Percentiles rank a stretch among this genome's conserved stretches.
Evolutionary conservation across 2,888 invertebrate species (phyloP).

Genomic region (Nemoura dubitans): DNA sequence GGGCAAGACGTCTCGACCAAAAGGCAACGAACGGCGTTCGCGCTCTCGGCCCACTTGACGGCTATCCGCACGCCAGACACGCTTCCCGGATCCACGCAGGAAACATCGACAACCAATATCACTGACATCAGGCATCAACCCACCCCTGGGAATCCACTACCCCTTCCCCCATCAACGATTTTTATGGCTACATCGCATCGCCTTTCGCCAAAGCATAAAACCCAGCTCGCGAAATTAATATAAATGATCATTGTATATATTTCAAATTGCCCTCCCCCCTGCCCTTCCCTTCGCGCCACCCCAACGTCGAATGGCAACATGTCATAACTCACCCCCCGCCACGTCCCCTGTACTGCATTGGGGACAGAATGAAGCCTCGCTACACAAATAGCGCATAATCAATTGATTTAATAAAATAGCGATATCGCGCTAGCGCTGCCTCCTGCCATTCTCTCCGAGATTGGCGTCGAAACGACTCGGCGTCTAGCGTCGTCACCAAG

Average conservation of each 20-base stretch:
- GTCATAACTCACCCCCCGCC: not conserved
- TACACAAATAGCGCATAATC: constrained; percentile 14
- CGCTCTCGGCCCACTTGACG: not conserved
- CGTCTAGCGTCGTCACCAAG: not conserved
- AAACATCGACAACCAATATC: not conserved
- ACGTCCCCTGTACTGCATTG: not conserved
- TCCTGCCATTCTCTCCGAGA: not conserved
- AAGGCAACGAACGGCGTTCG: not conserved
- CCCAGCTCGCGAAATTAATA: constrained; percentile 16
- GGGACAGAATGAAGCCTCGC: not conserved
- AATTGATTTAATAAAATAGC: constrained; percentile 15
- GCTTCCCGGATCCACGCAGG: not conserved
- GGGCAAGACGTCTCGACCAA: not conserved
- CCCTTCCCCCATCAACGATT: not conserved
- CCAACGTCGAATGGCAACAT: not conserved
- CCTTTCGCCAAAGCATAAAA: not conserved
- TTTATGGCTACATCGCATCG: not conserved
- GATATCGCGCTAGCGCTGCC: not conserved
- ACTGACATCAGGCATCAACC: not conserved
- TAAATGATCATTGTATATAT: constrained; percentile 30
- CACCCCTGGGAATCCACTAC: not conserved
- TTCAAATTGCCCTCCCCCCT: not conserved
- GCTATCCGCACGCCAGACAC: not conserved
- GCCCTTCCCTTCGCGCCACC: not conserved
- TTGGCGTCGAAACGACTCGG: too few relatives aligned